Evolutionary conservation across 2,797 vertebrate genomes (phyloP).

Genomic region (Macroramphosus scolopax): DNA sequence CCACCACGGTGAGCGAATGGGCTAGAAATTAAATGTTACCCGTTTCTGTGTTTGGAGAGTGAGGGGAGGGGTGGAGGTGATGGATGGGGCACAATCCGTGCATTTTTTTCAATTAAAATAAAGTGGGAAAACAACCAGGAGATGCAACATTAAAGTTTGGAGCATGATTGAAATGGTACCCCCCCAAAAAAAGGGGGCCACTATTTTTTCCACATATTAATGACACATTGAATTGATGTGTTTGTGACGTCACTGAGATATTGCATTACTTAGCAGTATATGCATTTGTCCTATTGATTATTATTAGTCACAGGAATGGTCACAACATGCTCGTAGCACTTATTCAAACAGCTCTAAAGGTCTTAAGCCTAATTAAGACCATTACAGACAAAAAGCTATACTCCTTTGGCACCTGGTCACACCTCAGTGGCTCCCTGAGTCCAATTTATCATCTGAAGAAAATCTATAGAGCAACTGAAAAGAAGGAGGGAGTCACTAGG

Average conservation of each 20-base stretch:
- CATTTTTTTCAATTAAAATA: constrained; percentile 60
- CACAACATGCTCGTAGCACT: constrained; percentile 27
- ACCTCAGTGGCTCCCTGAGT: constrained; percentile 59
- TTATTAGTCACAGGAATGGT: constrained; percentile 8
- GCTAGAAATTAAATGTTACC: constrained; percentile 48
- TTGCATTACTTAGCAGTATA: not conserved
- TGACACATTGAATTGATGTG: constrained; percentile 2
- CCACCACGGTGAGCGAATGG: constrained; percentile 59
- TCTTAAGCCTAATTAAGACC: constrained; percentile 64
- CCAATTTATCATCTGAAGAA: constrained; percentile 75
- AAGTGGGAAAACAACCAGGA: constrained; percentile 50
- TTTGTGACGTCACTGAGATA: not conserved
- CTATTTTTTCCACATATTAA: not conserved
- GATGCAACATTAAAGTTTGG: constrained; percentile 34
- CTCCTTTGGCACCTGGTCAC: constrained; percentile 65
- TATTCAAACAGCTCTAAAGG: constrained; percentile 48
- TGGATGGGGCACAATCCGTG: constrained; percentile 57
- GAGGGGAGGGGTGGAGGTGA: constrained; percentile 63
- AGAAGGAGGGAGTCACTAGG: constrained; percentile 56
- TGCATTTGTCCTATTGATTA: constrained; percentile 22
- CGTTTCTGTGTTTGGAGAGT: constrained; percentile 49
- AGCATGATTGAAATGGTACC: constrained; percentile 15
- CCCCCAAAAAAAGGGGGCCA: not conserved
- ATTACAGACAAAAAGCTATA: constrained; percentile 57
- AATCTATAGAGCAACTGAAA: constrained; percentile 70